A percentile compares a stretch with the other conserved stretches of the same genome.
Evolutionary conservation across 2,888 invertebrate genomes (phyloP).

Genomic region (Salpingus planirostris): DNA sequence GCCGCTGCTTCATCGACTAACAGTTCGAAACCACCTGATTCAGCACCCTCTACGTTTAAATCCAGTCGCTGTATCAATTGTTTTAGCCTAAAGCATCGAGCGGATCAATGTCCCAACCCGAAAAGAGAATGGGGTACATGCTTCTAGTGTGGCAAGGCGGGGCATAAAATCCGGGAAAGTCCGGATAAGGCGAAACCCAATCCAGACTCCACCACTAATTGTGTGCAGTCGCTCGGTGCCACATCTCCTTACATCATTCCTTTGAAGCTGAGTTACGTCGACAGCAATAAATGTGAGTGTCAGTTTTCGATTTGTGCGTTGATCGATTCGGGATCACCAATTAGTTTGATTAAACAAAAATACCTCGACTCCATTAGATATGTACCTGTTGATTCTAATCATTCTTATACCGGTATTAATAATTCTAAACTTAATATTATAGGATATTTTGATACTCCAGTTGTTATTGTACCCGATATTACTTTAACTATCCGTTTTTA

Average conservation of each 20-base stretch:
- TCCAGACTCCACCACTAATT: conserved; percentile 1
- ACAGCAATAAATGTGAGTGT: not conserved
- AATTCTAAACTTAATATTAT: not conserved
- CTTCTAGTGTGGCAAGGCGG: conserved; percentile 10
- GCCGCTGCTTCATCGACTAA: too few species aligned
- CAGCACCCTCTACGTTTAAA: too few species aligned
- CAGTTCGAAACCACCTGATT: too few species aligned
- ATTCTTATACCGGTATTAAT: conserved; percentile 1
- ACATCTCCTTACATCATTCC: not conserved
- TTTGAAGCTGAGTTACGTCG: not conserved
- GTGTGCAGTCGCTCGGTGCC: not conserved
- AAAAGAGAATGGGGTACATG: conserved; percentile 8
- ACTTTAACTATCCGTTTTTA: not conserved
- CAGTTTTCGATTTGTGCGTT: not conserved
- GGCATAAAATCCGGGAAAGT: conserved; percentile 8
- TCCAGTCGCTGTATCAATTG: too few species aligned
- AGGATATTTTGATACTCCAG: conserved; percentile 1
- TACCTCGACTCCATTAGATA: not conserved
- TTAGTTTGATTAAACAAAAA: conserved; percentile 2
- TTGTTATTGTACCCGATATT: not conserved
- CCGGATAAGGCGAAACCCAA: conserved; percentile 4
- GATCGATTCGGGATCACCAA: conserved; percentile 3
- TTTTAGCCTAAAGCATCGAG: conserved; percentile 4
- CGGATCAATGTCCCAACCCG: conserved; percentile 6
- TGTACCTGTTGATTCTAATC: not conserved